Conservation (phyloP, 1,140 invertebrate species). For the Microplitis demolitor region DNA sequence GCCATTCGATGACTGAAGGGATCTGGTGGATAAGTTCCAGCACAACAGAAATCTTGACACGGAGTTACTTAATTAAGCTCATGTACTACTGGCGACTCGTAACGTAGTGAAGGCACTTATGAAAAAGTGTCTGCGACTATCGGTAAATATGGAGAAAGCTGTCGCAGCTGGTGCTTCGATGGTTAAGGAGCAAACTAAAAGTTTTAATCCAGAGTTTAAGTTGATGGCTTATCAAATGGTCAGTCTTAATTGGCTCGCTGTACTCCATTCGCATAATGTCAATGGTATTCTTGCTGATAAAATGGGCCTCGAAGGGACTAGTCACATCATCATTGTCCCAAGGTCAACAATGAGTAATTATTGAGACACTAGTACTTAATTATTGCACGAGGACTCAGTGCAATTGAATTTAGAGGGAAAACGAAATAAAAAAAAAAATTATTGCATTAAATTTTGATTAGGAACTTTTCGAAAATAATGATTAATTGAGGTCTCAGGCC, state of each 20-base stretch:
- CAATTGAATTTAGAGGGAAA: no score
- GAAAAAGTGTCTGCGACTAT: conserved; percentile 76
- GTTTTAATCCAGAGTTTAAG: conserved; percentile 63
- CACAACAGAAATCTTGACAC: conserved; percentile 69
- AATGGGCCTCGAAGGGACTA: no score
- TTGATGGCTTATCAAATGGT: conserved; percentile 90
- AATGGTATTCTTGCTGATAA: conserved; percentile 94
- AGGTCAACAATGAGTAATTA: no score
- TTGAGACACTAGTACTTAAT: no score
- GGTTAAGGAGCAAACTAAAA: conserved; percentile 70
- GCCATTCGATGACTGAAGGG: conserved; percentile 75
- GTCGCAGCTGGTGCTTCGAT: conserved; percentile 71
- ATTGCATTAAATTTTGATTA: no score
- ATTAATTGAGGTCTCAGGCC: no score
- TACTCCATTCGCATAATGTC: conserved; percentile 86
- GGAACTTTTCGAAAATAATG: no score
- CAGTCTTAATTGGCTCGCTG: conserved; percentile 91
- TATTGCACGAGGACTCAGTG: no score
- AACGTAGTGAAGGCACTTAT: conserved; percentile 73
- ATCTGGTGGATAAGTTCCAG: conserved; percentile 76
- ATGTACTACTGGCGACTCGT: conserved; percentile 71
- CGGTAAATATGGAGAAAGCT: conserved; percentile 72
- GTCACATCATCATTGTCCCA: no score
- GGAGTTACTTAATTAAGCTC: conserved; percentile 74
- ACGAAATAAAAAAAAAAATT: no score